phyloP scores from a whole-genome alignment of 2,797 vertebrate species.

The Cuniculus paca region DNA sequence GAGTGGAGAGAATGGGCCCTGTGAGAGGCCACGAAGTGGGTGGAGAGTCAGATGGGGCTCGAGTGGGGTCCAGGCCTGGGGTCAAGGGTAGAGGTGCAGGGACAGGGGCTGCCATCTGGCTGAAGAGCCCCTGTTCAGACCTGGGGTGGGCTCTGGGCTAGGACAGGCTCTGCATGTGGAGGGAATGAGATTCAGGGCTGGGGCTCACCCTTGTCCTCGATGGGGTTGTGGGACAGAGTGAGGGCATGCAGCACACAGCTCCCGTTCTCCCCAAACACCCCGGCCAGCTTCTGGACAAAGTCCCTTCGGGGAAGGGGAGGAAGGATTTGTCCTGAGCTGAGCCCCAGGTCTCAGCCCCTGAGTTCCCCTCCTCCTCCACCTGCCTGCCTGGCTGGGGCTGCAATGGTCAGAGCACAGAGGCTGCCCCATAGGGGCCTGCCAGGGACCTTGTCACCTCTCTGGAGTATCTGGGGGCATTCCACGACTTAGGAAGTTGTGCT shows the following conservation, averaged over 20 bases:
- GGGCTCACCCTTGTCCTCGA: slow-evolving; percentile 95
- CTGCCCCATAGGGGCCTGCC: neutral
- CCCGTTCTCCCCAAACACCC: slow-evolving; percentile 94
- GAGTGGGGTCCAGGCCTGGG: slow-evolving; percentile 40
- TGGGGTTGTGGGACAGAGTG: slow-evolving; percentile 94
- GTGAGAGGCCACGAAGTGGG: neutral
- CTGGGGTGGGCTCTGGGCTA: slow-evolving; percentile 62
- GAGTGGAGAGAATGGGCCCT: neutral
- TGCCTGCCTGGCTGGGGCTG: neutral
- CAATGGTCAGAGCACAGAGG: neutral
- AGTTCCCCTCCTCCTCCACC: slow-evolving; percentile 57
- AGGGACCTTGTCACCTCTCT: neutral
- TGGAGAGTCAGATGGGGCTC: neutral
- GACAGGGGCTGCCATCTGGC: slow-evolving; percentile 34
- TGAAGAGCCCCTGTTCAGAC: slow-evolving; percentile 33
- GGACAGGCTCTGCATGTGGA: slow-evolving; percentile 38
- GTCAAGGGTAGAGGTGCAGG: neutral
- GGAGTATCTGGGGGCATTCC: neutral
- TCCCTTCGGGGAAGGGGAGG: slow-evolving; percentile 89
- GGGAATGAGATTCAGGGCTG: slow-evolving; percentile 38
- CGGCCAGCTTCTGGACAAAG: slow-evolving; percentile 95
- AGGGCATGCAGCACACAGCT: slow-evolving; percentile 94
- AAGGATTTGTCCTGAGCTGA: slow-evolving; percentile 76
- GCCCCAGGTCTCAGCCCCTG: slow-evolving; percentile 57
- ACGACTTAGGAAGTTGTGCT: neutral